Base-by-base conservation (phyloP, 2,888 invertebrate genomes). In the Microchrysa polita region DNA sequence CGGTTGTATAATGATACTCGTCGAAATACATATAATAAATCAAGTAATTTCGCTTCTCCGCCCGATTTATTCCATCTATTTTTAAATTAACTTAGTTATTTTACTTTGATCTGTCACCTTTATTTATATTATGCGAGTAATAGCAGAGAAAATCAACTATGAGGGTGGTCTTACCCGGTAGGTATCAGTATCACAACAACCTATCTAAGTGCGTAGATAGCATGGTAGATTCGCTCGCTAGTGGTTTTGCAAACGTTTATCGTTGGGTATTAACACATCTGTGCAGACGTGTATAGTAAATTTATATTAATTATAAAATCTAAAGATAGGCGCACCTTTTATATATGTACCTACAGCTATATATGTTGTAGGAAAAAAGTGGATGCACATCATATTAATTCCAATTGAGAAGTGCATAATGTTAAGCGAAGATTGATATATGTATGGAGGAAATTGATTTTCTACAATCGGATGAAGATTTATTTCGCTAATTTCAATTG, bases 91-190 rank as follows among this genome's bases (percentile, higher is more conserved):
- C 69, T 69, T 57, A 55, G n/a, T n/a, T 40, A 67, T 55, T 69
- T 69, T 69, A 69, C 55, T 69, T 69, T 34, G 69, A 57, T 57
- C 69, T 69, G 69, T 69, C 69, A 69, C 69, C 69, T 69, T 69
- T 55, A 69, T 69, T 69, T 69, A 69, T 69, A 40, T 16, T n/a
- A n/a, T n/a, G n/a, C n/a, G n/a, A n/a, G 55, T 27, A 20, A 69
- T 69, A 20, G 55, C 69, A 40, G 57, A 57, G 69, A 69, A 69
- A 69, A 69, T 69, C 69, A 55, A 69, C 55, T 55, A 69, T 57
- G 69, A 69, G 69, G 69, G 69, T 69, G 69, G 69, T 69, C 69
- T 57, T n/a, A n/a, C n/a, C n/a, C 12, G 27, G 12, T 12, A 27
- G 23, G 18, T 42, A 67, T 42, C 14, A n/a, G 40, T 22, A 12